A percentile compares a stretch with the other conserved stretches of the same genome.
Conservation (phyloP, 2,888 invertebrate species). For the Phytoseiulus persimilis region DNA sequence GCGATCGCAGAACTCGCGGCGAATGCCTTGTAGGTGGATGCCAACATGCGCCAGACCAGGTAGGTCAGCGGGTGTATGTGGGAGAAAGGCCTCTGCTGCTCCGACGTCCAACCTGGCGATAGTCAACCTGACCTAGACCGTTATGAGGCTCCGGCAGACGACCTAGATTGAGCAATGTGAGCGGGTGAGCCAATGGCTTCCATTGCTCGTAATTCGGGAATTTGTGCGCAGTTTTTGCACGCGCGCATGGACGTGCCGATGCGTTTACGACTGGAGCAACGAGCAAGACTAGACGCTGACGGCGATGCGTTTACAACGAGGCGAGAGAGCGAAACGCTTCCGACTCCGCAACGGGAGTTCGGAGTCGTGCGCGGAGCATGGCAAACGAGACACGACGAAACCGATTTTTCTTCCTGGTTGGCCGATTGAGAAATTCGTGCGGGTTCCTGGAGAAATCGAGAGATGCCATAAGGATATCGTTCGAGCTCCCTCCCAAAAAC, state of each 20-base stretch:
- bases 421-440: background rate
- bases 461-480: background rate
- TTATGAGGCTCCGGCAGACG: background rate
- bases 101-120: background rate
- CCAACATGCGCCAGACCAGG: background rate
- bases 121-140: background rate
- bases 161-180: background rate
- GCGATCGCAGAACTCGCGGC: background rate
- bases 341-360: background rate
- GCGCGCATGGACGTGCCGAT: background rate
- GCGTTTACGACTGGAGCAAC: background rate
- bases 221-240: background rate
- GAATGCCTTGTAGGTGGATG: background rate
- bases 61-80: slow-evolving; percentile 5
- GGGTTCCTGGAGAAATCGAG: background rate
- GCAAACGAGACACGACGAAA: background rate
- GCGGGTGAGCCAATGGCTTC: background rate
- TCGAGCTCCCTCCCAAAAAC: background rate
- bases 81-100: background rate
- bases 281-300: background rate
- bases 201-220: background rate
- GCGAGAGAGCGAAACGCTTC: no score
- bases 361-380: background rate
- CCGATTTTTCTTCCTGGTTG: background rate
- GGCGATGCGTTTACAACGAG: no score